These are phyloP conservation scores for Drosophila austrosaltans DNA, from an alignment of 2,888 invertebrate genomes.

Conservation along the genomic window DNA sequence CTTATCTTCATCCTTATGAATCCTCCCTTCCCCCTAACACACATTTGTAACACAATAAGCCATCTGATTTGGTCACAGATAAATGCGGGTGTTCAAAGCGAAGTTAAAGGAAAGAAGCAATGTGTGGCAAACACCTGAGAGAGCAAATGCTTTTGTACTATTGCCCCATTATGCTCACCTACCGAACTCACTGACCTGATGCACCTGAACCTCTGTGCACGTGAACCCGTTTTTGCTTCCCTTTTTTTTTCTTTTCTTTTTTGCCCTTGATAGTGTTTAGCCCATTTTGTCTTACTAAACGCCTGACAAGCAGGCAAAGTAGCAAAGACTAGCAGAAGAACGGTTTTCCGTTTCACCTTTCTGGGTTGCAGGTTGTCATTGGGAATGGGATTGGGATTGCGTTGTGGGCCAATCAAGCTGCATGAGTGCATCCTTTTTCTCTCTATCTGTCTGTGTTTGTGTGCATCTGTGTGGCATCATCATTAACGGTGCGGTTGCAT, in stretches of 20 bases:
- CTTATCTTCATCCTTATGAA: neutral
- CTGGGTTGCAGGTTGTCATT: conserved; percentile 12
- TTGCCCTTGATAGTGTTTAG: conserved; percentile 4
- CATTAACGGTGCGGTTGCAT: conserved; percentile 60
- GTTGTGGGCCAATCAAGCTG: conserved; percentile 71
- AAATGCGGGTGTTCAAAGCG: conserved; percentile 3
- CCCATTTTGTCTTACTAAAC: conserved; percentile 29
- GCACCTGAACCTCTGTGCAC: neutral
- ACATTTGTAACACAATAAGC: conserved; percentile 15
- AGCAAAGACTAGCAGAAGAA: conserved; percentile 36
- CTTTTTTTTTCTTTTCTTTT: neutral
- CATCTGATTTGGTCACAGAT: conserved; percentile 13
- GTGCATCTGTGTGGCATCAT: conserved; percentile 57
- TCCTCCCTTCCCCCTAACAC: neutral
- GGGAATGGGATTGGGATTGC: conserved; percentile 10
- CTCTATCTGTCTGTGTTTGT: neutral
- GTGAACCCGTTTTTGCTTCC: neutral
- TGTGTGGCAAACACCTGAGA: conserved; percentile 15
- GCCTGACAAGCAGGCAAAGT: conserved; percentile 51
- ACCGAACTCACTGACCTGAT: neutral
- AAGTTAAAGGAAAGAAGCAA: conserved; percentile 2
- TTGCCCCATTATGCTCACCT: conserved; percentile 11
- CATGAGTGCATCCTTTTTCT: conserved; percentile 67
- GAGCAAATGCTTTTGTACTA: neutral
- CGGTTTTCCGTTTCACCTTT: conserved; percentile 41